A percentile compares a stretch with the other conserved stretches of the same genome.
These are phyloP conservation scores for Neomonachus schauinslandi DNA, from an alignment of 2,113 vertebrate genomes.

Conservation along the genomic window DNA sequence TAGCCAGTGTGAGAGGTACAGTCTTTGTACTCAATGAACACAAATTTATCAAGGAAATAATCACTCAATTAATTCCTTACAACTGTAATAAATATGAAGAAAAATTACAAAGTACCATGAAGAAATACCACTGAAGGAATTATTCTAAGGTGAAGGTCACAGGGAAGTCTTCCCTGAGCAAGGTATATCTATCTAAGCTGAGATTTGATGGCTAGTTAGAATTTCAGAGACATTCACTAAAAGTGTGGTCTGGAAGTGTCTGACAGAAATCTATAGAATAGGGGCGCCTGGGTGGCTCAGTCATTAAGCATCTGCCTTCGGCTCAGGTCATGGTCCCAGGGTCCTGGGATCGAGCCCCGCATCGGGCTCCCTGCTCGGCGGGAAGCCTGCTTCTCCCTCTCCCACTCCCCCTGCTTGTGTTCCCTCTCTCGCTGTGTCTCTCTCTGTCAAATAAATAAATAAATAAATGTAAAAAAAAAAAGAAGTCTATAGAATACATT, in stretches of 20 bases:
- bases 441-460: too few species aligned
- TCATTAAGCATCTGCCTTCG: too few species aligned
- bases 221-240: not conserved
- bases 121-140: not conserved
- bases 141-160: not conserved
- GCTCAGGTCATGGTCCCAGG: too few species aligned
- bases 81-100: not conserved
- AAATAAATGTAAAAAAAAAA: too few species aligned
- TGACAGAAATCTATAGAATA: not conserved
- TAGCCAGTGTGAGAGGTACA: fast-evolving
- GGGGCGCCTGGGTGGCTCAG: too few species aligned
- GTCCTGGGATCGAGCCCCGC: too few species aligned
- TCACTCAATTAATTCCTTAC: not conserved
- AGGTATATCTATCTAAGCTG: not conserved
- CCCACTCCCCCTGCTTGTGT: too few species aligned
- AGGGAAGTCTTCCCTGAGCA: not conserved
- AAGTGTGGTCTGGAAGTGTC: not conserved
- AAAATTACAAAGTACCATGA: not conserved
- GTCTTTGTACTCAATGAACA: not conserved
- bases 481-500: not conserved
- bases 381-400: too few species aligned
- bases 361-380: too few species aligned
- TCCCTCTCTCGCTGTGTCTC: too few species aligned
- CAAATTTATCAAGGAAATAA: not conserved
- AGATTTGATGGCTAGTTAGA: not conserved